Base-by-base conservation (phyloP, 30 jellyfish, hydroid and myxozoan genomes). In the Cassiopea xamachana region DNA sequence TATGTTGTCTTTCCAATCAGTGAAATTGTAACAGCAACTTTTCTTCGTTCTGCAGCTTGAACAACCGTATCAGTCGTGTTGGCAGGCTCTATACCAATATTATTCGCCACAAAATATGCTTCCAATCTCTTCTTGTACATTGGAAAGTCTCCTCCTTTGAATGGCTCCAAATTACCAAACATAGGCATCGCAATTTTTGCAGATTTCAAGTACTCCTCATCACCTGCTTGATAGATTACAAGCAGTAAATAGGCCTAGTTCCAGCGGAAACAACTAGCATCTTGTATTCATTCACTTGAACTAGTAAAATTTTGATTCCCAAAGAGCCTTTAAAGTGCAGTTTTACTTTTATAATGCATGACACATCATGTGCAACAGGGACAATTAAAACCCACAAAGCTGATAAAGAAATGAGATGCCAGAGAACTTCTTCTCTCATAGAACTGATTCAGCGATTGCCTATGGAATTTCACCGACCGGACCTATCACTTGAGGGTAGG, bases 121-220 rank as follows among this genome's bases (percentile, higher is more conserved):
- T 75, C 84, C 84, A 75, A 75, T 75, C 84, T 75, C 84, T 75
- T 74, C 84, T 75, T 75, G 84, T 75, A 75, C 84, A 74, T 75
- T 75, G 84, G 8, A 75, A 75, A 75, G 9, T 75, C 84, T 7
- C 84, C 68, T 75, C 84, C 84, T 75, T 75, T 74, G 1, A 75
- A 75, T 75, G 84, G 84, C 19, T 75, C 84, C 84, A 75, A 75
- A 75, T 75, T 75, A 46, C 84, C 84, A 75, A 75, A 75, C 84
- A 48, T n/a, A 75, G 84, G 9, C 84, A 75, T 75, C 84, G n/a
- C 19, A 75, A 48, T 19, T 75, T 75, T 75, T 74, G 84, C n/a
- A 75, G 61, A 4, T 75, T 12, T 75, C 73, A 16, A 74, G 84
- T 75, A 8, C 14, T 75, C 84, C 84, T 75, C 84, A 74, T 75